Base-by-base conservation (phyloP, 2,113 vertebrate genomes). In the Centrocercus urophasianus region DNA sequence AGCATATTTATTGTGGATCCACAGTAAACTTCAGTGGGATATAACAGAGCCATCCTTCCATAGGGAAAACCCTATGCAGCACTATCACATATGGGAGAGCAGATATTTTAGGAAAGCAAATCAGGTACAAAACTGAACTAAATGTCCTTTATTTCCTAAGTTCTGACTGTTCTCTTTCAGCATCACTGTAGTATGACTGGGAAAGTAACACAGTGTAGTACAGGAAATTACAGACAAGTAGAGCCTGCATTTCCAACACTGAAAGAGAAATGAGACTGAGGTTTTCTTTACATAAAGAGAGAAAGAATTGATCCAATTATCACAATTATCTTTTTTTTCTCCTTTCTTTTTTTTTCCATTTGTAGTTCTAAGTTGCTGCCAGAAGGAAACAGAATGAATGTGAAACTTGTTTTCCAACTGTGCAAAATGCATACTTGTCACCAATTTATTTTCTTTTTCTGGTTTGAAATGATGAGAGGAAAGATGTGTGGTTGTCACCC, bases 121-220 rank as follows among this genome's bases (percentile, higher is more conserved):
- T 30, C 24, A 50, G 36, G 56, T 6, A 12, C 24, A 69, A 64
- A 67, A 42, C 17, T 82, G 54, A 67, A 72, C 13, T 22, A 16
- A 36, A 80, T 48, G 20, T 27, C 18, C 13, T 19, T 65, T 40
- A 4, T 72, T 27, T 67, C 47, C 25, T 19, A 15, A n/a, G 32
- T 38, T 72, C 38, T 57, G 27, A 60, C 21, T 45, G 4, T 47
- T 50, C 14, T 70, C 40, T 40, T 16, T 13, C 34, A 34, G 19
- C 27, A 10, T 43, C 43, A n/a, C 32, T 0, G 2, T 5, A 40
- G 34, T 0, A 21, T 22, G 76, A 57, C 43, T 48, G 24, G 28
- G 32, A 28, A 14, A 40, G 22, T 64, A 18, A 27, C 32, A 34
- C 30, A n/a, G 36, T 14, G 15, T 11, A 38, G 10, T 2, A 34